Evolutionary conservation across 2,797 vertebrate species (phyloP).

Genomic region (Hybognathus amarus): DNA sequence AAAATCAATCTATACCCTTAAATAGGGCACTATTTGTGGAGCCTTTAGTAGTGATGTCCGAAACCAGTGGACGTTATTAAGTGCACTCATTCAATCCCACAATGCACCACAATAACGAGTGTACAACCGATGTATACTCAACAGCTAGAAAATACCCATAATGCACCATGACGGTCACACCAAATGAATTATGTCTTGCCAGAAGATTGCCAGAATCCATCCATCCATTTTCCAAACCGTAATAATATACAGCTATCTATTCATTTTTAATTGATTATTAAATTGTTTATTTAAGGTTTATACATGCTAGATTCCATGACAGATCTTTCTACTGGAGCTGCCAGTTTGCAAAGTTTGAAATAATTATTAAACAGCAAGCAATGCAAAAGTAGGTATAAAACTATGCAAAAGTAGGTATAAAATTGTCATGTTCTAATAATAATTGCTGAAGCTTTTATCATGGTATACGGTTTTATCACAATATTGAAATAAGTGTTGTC

Average conservation of each 20-base stretch:
- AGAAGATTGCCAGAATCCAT: not conserved
- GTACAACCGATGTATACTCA: no score
- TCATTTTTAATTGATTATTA: not conserved
- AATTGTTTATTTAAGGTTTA: not conserved
- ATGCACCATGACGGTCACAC: no score
- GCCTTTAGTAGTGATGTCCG: not conserved
- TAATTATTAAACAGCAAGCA: not conserved
- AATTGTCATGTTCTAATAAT: no score
- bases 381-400: not conserved
- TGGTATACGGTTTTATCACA: no score
- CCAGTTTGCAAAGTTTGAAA: not conserved
- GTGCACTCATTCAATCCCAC: no score
- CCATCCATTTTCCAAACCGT: not conserved
- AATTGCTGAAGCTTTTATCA: no score
- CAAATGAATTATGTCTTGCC: not conserved
- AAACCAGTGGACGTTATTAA: not conserved
- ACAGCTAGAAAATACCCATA: no score
- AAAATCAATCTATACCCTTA: not conserved
- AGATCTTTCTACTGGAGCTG: not conserved
- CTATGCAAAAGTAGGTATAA: not conserved
- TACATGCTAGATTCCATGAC: not conserved
- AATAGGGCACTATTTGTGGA: not conserved
- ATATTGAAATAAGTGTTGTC: no score
- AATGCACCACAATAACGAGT: no score
- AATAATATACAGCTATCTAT: not conserved